These are phyloP conservation scores for Puma concolor DNA, from an alignment of 2,113 vertebrate genomes.

Conservation along the genomic window DNA sequence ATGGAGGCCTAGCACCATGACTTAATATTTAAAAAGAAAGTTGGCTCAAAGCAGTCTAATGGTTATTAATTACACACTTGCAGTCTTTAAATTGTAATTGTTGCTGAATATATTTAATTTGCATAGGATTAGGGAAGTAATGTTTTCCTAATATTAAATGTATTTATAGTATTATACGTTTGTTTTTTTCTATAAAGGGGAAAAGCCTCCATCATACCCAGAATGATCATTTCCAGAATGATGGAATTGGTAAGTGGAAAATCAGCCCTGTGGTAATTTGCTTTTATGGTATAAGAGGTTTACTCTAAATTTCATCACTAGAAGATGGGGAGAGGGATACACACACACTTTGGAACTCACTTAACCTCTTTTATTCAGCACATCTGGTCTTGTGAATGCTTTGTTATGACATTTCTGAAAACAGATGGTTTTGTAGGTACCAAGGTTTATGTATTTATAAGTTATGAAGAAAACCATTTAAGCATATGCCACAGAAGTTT, in stretches of 20 bases:
- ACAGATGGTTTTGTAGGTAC: not conserved
- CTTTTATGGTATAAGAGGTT: not conserved
- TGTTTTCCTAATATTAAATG: constrained; percentile 55
- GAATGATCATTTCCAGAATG: constrained; percentile 95
- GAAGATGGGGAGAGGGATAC: not conserved
- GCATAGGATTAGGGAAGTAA: not conserved
- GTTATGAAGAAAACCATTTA: constrained; percentile 25
- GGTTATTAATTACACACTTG: not conserved
- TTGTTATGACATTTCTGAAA: constrained; percentile 14
- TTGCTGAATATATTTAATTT: constrained; percentile 6
- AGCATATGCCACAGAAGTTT: not conserved
- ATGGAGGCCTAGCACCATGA: not conserved
- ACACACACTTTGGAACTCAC: not conserved
- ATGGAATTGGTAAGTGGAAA: constrained; percentile 94
- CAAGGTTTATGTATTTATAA: not conserved
- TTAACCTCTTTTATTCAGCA: not conserved
- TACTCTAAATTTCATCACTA: not conserved
- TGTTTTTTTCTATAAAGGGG: constrained; percentile 86
- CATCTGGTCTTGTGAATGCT: not conserved
- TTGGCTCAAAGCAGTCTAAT: not conserved
- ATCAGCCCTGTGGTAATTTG: constrained; percentile 15
- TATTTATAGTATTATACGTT: not conserved
- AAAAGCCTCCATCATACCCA: constrained; percentile 94
- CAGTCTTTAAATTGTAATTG: not conserved
- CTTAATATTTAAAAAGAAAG: constrained; percentile 9